phyloP scores from a whole-genome alignment of 2,888 invertebrate genomes.

The Melolontha melolontha region DNA sequence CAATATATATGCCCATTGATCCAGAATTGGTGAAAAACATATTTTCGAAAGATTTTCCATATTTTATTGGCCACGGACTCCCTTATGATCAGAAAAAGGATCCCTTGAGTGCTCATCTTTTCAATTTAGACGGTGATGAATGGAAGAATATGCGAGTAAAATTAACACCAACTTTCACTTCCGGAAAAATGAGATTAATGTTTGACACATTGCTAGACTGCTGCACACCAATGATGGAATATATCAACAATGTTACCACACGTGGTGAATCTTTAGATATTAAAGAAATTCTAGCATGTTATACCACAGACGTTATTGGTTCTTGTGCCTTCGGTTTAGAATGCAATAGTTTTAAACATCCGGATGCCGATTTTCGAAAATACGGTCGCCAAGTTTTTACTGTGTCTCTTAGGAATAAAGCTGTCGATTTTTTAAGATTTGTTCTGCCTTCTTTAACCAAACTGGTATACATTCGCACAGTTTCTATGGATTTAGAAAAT shows the following conservation, averaged over 20 bases:
- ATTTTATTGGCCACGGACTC: slow-evolving; percentile 71
- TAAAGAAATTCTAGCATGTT: slow-evolving; percentile 41
- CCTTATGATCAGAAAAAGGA: slow-evolving; percentile 13
- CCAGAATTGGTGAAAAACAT: slow-evolving; percentile 59
- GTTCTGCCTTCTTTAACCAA: not conserved
- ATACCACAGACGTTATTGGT: slow-evolving; percentile 41
- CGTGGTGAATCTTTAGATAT: slow-evolving; percentile 23
- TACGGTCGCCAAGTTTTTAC: slow-evolving; percentile 34
- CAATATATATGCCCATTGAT: slow-evolving; percentile 41
- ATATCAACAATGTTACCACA: not conserved
- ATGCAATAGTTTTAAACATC: slow-evolving; percentile 39
- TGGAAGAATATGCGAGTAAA: slow-evolving; percentile 40
- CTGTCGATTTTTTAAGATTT: not conserved
- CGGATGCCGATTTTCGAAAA: slow-evolving; percentile 37
- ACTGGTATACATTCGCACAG: not conserved
- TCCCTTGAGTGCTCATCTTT: slow-evolving; percentile 27
- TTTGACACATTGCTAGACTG: slow-evolving; percentile 37
- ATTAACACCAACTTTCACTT: slow-evolving; percentile 39
- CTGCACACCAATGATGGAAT: slow-evolving; percentile 18
- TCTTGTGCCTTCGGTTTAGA: slow-evolving; percentile 41
- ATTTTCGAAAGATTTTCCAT: slow-evolving; percentile 69
- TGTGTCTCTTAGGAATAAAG: not conserved
- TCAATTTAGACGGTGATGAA: slow-evolving; percentile 33
- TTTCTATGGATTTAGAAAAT: not conserved
- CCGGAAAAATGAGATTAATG: slow-evolving; percentile 40